These are phyloP conservation scores for Atta texana DNA, from an alignment of 1,140 invertebrate species.

Conservation along the genomic window DNA sequence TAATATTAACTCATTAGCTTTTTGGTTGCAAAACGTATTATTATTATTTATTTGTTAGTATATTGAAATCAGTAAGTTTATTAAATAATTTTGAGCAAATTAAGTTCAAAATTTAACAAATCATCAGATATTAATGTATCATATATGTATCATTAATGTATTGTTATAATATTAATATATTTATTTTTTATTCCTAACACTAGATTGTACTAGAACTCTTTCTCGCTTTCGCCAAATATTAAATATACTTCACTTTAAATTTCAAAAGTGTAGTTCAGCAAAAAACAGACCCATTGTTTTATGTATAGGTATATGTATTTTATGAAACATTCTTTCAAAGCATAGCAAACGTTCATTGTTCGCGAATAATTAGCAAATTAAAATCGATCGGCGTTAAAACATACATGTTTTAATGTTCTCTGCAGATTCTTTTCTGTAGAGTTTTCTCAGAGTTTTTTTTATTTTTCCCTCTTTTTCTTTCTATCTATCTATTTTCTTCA, in stretches of 20 bases:
- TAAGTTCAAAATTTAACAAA: conserved; percentile 22
- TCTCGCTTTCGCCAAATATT: too few relatives aligned
- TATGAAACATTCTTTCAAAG: background rate
- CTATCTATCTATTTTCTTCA: background rate
- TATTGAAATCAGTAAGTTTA: background rate
- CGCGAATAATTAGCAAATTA: background rate
- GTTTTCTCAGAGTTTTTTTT: background rate
- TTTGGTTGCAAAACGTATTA: background rate
- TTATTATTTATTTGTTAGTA: conserved; percentile 15
- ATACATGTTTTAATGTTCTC: background rate
- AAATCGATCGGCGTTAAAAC: background rate
- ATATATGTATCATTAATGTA: too few relatives aligned
- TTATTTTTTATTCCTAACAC: too few relatives aligned
- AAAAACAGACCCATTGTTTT: background rate
- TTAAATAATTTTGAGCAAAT: conserved; percentile 10
- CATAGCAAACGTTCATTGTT: background rate
- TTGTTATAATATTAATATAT: too few relatives aligned
- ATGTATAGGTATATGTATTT: background rate
- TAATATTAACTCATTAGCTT: conserved; percentile 47
- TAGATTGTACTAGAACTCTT: too few relatives aligned
- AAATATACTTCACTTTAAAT: too few relatives aligned
- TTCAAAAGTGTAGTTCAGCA: too few relatives aligned
- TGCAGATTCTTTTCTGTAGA: background rate
- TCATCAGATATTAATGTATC: background rate
- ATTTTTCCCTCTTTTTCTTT: background rate